Evolutionary conservation across 2,888 invertebrate genomes (phyloP).

Genomic region (Dryocosmus kuriphilus): DNA sequence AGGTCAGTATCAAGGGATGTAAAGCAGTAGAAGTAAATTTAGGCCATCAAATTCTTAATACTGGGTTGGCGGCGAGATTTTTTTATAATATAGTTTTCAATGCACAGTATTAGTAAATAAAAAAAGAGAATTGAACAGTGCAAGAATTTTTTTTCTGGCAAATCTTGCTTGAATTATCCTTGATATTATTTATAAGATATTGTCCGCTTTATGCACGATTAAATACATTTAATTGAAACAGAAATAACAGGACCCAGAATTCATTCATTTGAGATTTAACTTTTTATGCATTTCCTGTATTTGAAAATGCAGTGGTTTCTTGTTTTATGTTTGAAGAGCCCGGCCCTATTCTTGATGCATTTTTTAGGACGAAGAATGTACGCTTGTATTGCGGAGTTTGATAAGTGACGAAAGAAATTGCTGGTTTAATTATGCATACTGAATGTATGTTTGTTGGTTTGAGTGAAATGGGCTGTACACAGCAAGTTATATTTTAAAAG

Average conservation of each 20-base stretch:
- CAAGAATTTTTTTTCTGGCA: not conserved
- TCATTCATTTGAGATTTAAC: not conserved
- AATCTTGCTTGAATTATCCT: not conserved
- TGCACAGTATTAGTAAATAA: not conserved
- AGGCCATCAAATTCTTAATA: not conserved
- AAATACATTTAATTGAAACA: not conserved
- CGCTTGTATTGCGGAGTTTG: not conserved
- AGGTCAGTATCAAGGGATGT: no score
- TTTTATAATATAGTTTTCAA: not conserved
- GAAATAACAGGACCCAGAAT: not conserved
- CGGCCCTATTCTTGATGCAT: not conserved
- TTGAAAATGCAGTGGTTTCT: not conserved
- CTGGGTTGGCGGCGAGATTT: not conserved
- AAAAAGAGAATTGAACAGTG: not conserved
- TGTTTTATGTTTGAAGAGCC: not conserved
- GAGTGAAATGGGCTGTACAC: not conserved
- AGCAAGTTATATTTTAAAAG: conserved; percentile 19
- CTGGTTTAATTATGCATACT: conserved; percentile 26
- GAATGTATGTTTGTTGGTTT: not conserved
- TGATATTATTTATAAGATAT: not conserved
- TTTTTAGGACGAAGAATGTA: not conserved
- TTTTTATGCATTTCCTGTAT: not conserved
- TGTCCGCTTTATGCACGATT: not conserved
- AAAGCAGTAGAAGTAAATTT: not conserved
- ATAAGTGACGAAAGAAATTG: conserved; percentile 23